Evolutionary conservation across 2,113 vertebrate species (phyloP).

Genomic region (Oryctolagus cuniculus): DNA sequence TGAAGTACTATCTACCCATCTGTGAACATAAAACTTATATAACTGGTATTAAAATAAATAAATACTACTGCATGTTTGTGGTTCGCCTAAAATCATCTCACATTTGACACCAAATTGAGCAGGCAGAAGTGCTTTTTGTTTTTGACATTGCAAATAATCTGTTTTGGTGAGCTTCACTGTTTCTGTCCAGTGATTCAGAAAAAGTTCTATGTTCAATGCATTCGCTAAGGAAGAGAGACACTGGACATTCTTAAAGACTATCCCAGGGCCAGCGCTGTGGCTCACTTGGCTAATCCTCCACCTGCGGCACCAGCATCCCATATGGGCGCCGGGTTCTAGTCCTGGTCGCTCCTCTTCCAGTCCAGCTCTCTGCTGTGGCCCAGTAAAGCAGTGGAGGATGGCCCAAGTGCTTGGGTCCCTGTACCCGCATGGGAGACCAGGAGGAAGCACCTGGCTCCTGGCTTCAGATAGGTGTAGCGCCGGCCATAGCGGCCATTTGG

Average conservation of each 20-base stretch:
- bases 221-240: background rate
- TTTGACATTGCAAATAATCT: background rate
- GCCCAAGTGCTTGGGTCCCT: no score
- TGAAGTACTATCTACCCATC: background rate
- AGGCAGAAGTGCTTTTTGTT: background rate
- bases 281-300: no score
- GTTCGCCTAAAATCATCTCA: constrained; percentile 41
- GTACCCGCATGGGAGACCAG: no score
- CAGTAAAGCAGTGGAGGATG: no score
- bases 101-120: background rate
- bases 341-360: no score
- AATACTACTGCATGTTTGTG: background rate
- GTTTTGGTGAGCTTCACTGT: background rate
- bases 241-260: background rate
- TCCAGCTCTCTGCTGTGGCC: no score
- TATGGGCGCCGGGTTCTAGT: no score
- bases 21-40: background rate
- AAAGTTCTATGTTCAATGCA: background rate
- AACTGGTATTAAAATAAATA: background rate
- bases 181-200: background rate
- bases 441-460: no score
- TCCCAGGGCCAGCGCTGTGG: no score
- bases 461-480: no score
- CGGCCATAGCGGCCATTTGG: no score
- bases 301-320: no score